A percentile compares a stretch with the other conserved stretches of the same genome.
Evolutionary conservation across 2,888 invertebrate genomes (phyloP).

Genomic region (Melinopterus prodromus): DNA sequence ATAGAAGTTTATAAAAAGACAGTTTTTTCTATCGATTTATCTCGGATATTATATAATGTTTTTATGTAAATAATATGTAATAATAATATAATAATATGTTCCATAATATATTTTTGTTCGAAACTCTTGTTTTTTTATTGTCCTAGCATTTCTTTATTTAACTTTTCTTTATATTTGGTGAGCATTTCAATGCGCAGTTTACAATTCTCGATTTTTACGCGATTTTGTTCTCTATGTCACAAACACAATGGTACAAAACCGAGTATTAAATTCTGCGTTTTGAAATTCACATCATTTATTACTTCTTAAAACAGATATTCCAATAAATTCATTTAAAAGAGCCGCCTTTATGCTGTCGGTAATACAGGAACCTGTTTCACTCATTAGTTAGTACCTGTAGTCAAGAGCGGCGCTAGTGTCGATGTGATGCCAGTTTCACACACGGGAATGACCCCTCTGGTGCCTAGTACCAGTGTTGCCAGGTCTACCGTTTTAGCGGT

Average conservation of each 20-base stretch:
- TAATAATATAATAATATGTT: not conserved
- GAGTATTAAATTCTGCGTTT: not conserved
- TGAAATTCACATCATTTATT: not conserved
- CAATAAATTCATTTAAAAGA: not conserved
- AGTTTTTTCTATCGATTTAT: not conserved
- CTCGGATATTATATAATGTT: not conserved
- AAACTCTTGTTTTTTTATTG: not conserved
- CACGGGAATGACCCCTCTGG: not conserved
- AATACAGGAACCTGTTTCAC: not conserved
- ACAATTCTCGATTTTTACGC: not conserved
- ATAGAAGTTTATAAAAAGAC: not conserved
- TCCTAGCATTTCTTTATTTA: constrained; percentile 4
- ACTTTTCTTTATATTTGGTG: not conserved
- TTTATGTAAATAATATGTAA: not conserved
- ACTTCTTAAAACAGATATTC: not conserved
- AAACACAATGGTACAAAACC: not conserved
- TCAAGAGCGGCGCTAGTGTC: not conserved
- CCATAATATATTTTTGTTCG: not conserved
- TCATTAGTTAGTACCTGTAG: not conserved
- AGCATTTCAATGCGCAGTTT: not conserved
- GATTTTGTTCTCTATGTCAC: constrained; percentile 4
- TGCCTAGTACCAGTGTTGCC: too few relatives aligned
- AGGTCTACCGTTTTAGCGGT: too few relatives aligned
- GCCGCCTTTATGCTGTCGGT: not conserved
- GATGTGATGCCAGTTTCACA: constrained; percentile 4